Evolutionary conservation across 2,888 invertebrate species (phyloP), one percentile per base, ranked within the genome.

Genomic region (Campoplex nolae): DNA sequence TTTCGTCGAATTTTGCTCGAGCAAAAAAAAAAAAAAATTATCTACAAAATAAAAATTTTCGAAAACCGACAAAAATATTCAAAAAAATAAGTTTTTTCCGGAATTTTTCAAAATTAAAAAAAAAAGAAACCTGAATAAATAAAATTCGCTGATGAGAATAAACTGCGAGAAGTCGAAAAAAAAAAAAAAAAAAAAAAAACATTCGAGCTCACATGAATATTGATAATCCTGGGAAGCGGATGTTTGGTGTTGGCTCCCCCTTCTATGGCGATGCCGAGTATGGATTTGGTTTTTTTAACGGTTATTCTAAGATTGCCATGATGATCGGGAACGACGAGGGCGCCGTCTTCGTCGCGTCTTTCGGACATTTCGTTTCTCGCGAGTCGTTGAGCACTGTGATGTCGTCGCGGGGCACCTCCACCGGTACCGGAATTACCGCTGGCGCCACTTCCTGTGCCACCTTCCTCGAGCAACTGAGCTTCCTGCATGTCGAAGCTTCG

Each of bases 181-280:
- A 76, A 28, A 42, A 54, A 51, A 65, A 51, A 65, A 23, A 8
- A 48, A 48, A 11, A 56, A 7, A 23, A 45, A 58, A n/a, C 16
- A 9, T 56, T n/a, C 2, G 18, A 28, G 95, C 97, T 96, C 95
- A 99, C 99, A 95, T 99, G 99, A 94, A 99, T 98, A 95, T 98
- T 98, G 93, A 99, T 99, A 93, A 99, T 98, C 94, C 98, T 96
- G 79, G 99, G 99, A 92, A 99, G 96, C 82, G 98, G 98, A 95
- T 99, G 99, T 93, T 98, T 97, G 70, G 99, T 99, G 95, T 99
- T 98, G 92, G 98, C 98, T 88, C 99, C 99, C 88, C 99, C 99
- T 95, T 99, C 99, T 92, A 99, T 99, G 88, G 99, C 99, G 93
- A 99, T 98, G 90, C 99, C 99, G 92, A 99, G 96, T 92, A 98